phyloP scores from a whole-genome alignment of 2,113 vertebrate genomes.

The Miniopterus natalensis region DNA sequence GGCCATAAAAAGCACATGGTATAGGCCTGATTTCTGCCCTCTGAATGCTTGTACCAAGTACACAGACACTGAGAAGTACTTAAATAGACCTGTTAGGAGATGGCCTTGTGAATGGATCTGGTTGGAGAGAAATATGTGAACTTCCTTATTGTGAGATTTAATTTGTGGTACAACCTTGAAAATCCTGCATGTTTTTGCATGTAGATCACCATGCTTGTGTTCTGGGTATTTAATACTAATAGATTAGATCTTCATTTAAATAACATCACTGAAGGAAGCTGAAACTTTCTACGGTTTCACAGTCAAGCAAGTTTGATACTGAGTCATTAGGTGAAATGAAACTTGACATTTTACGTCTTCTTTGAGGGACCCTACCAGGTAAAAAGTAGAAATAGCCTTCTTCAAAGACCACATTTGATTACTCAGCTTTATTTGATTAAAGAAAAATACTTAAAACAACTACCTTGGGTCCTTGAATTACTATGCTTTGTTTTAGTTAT shows the following conservation, averaged over 20 bases:
- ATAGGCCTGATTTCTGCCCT: background rate
- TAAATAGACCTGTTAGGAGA: background rate
- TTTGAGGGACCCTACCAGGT: background rate
- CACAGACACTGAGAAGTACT: background rate
- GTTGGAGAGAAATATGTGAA: background rate
- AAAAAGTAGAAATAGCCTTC: background rate
- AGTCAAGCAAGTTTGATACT: background rate
- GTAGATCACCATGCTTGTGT: background rate
- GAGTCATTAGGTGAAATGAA: background rate
- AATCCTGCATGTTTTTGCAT: background rate
- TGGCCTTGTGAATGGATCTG: background rate
- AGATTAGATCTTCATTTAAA: background rate
- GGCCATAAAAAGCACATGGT: background rate
- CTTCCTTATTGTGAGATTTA: background rate
- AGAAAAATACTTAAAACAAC: constrained; percentile 20
- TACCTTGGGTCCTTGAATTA: background rate
- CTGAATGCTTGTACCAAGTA: background rate
- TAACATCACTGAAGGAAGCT: background rate
- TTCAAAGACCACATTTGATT: background rate
- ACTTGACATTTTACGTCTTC: background rate
- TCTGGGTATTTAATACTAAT: background rate
- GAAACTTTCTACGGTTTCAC: constrained; percentile 19
- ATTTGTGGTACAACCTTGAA: background rate
- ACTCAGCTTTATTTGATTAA: constrained; percentile 41
- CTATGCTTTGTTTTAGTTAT: constrained; percentile 1